A percentile compares a stretch with the other conserved stretches of the same genome.
phyloP scores from a whole-genome alignment of 2,797 vertebrate genomes.

The Orientallactaga sibirica region DNA sequence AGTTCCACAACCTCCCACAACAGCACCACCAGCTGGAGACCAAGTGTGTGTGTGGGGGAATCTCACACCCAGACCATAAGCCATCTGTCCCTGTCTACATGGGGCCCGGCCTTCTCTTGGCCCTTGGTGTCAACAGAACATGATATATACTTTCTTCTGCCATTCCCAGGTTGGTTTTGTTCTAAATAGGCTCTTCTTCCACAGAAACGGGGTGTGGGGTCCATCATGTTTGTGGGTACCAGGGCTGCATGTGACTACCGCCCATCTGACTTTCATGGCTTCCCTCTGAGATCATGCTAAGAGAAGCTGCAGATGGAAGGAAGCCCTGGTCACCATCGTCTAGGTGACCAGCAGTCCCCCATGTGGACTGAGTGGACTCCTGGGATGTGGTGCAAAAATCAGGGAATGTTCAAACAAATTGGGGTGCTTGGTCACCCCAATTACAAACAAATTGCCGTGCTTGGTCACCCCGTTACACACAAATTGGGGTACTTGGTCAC shows the following conservation, averaged over 20 bases:
- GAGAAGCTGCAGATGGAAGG: not conserved
- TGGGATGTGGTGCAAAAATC: not conserved
- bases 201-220: not conserved
- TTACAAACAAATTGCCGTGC: not conserved
- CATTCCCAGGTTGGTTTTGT: not conserved
- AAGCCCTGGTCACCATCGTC: not conserved
- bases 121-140: no score
- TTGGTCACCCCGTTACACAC: not conserved
- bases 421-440: no score
- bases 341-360: not conserved
- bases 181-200: not conserved
- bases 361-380: not conserved
- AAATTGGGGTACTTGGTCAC: no score
- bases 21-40: not conserved
- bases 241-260: no score
- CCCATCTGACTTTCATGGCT: not conserved
- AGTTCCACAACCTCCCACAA: not conserved
- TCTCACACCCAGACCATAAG: not conserved
- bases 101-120: not conserved
- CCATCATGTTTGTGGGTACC: not conserved
- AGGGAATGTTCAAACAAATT: not conserved
- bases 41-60: not conserved
- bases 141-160: not conserved
- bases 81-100: rapidly evolving
- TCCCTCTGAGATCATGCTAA: not conserved